phyloP scores from a whole-genome alignment of 2,797 vertebrate species.

The Clarias platycephalus region DNA sequence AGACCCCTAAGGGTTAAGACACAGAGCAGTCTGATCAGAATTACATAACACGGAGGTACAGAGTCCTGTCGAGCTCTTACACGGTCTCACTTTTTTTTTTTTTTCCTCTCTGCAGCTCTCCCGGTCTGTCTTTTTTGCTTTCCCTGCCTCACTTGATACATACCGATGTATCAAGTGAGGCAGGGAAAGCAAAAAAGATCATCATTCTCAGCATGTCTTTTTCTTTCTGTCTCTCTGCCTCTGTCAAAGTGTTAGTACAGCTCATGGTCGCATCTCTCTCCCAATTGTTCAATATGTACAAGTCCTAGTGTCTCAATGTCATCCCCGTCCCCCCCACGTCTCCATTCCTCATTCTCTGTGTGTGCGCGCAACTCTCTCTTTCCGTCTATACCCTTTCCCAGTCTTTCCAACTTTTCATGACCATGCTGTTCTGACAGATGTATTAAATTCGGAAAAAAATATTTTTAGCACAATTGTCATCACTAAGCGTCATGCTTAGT shows the following conservation, averaged over 20 bases:
- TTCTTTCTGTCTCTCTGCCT: background rate
- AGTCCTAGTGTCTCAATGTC: too few species aligned
- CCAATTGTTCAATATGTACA: background rate
- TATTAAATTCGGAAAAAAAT: background rate
- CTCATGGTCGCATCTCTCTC: too few species aligned
- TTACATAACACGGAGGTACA: slow-evolving; percentile 17
- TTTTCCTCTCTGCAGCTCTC: background rate
- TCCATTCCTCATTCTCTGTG: background rate
- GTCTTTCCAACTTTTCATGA: background rate
- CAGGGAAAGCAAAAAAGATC: too few species aligned
- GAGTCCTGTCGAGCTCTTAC: background rate
- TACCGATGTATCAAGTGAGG: too few species aligned
- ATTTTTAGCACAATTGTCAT: background rate
- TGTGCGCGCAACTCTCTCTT: background rate
- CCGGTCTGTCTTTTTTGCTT: background rate
- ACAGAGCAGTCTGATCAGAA: slow-evolving; percentile 11
- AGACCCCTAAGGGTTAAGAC: background rate
- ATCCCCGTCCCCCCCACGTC: background rate
- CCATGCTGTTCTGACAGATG: background rate
- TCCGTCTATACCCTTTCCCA: background rate
- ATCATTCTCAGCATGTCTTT: background rate
- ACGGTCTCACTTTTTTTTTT: background rate
- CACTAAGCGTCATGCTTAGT: background rate
- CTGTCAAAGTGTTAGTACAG: background rate
- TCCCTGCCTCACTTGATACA: background rate